phyloP scores from a whole-genome alignment of 2,797 vertebrate genomes.

The Sebastes oblongus region DNA sequence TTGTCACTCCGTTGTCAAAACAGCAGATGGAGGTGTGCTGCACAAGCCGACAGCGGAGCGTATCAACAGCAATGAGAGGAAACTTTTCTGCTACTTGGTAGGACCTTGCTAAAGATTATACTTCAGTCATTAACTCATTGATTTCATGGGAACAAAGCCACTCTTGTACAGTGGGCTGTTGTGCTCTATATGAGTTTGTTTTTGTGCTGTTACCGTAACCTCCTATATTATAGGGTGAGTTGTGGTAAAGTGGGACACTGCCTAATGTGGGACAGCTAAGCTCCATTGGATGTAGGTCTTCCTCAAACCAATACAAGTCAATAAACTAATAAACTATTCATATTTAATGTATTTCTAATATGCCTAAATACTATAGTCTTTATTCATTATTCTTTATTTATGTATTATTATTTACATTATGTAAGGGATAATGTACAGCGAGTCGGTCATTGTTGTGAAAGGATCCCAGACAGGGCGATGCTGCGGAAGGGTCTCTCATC shows the following conservation, averaged over 20 bases:
- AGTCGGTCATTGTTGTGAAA: no score
- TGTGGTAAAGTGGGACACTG: background rate
- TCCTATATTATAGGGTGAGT: background rate
- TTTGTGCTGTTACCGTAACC: background rate
- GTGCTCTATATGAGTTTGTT: background rate
- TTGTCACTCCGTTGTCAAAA: conserved; percentile 66
- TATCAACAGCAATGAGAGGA: conserved; percentile 11
- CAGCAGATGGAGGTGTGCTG: conserved; percentile 78
- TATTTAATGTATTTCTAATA: no score
- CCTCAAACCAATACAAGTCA: background rate
- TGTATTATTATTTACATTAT: no score
- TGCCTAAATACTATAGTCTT: no score
- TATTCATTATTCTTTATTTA: no score
- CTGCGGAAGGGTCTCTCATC: no score
- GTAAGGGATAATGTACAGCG: no score
- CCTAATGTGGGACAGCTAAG: background rate
- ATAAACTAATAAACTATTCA: no score
- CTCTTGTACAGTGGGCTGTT: background rate
- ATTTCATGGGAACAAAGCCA: background rate
- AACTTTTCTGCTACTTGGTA: conserved; percentile 29
- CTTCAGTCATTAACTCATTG: background rate
- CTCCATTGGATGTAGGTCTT: background rate
- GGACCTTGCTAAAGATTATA: background rate
- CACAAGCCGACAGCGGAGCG: conserved; percentile 20
- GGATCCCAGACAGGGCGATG: no score